Conservation (phyloP, 2,888 invertebrate species). For the Xestia ashworthii region DNA sequence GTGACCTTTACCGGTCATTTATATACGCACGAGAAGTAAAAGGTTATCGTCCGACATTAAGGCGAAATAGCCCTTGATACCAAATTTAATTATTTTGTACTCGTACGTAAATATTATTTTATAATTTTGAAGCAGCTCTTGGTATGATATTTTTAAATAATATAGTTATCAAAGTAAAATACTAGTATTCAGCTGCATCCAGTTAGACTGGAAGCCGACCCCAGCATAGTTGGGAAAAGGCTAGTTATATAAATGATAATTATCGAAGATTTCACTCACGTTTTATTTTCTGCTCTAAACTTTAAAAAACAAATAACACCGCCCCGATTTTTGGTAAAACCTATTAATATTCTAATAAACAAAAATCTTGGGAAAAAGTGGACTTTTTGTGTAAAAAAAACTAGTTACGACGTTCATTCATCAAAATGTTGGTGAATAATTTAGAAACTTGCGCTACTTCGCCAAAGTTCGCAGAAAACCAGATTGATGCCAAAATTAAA, state of each 20-base stretch:
- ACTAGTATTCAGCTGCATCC: no score
- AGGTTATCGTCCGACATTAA: background rate
- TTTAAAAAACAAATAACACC: background rate
- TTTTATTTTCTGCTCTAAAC: background rate
- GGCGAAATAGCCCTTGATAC: background rate
- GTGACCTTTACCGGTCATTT: background rate
- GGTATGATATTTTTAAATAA: background rate
- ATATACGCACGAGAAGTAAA: background rate
- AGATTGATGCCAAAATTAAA: constrained; percentile 38
- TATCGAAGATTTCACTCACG: no score
- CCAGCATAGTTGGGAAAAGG: no score
- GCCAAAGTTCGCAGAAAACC: constrained; percentile 12
- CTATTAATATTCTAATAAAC: constrained; percentile 26
- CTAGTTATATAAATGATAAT: no score
- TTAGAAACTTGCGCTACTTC: constrained; percentile 36
- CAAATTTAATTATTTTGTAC: background rate
- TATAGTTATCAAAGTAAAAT: no score
- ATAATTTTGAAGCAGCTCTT: background rate
- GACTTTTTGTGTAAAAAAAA: background rate
- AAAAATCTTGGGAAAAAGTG: constrained; percentile 1
- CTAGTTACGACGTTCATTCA: constrained; percentile 32
- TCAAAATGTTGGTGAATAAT: constrained; percentile 50
- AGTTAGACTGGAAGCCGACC: no score
- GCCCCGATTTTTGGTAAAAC: constrained; percentile 18
- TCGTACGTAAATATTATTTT: background rate